Conservation (phyloP, 2,888 invertebrate species). For the Cerceris ruficornis region DNA sequence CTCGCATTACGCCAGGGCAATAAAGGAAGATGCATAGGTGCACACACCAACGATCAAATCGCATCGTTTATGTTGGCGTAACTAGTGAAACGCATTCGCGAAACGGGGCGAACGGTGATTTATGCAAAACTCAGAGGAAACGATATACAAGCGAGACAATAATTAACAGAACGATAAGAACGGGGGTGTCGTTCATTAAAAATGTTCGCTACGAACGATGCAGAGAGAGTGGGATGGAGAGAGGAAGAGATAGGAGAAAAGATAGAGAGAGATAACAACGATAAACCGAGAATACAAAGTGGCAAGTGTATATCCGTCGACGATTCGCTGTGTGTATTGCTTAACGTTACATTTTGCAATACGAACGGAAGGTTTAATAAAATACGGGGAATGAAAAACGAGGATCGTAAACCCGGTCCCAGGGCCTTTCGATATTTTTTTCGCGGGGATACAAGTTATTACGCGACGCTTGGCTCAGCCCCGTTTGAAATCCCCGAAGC, state of each 20-base stretch:
- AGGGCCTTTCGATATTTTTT: conserved; percentile 62
- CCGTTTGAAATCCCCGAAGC: conserved; percentile 77
- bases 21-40: not conserved
- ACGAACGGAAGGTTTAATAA: conserved; percentile 51
- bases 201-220: too few species aligned
- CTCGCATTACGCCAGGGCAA: not conserved
- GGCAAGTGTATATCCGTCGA: not conserved
- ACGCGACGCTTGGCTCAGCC: conserved; percentile 69
- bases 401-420: conserved; percentile 62
- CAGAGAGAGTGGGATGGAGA: too few species aligned
- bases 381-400: conserved; percentile 66
- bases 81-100: too few species aligned
- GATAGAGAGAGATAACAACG: too few species aligned
- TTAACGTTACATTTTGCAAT: conserved; percentile 38
- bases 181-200: too few species aligned
- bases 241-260: too few species aligned
- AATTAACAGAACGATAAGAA: too few species aligned
- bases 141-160: too few species aligned
- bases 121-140: too few species aligned
- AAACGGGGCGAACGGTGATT: conserved; percentile 9
- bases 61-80: too few species aligned
- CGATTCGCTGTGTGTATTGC: conserved; percentile 1
- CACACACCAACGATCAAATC: not conserved
- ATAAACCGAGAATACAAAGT: too few species aligned
- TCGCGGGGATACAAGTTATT: conserved; percentile 67